These are phyloP conservation scores for Nannospalax galili DNA, from an alignment of 2,113 vertebrate species.

Conservation along the genomic window DNA sequence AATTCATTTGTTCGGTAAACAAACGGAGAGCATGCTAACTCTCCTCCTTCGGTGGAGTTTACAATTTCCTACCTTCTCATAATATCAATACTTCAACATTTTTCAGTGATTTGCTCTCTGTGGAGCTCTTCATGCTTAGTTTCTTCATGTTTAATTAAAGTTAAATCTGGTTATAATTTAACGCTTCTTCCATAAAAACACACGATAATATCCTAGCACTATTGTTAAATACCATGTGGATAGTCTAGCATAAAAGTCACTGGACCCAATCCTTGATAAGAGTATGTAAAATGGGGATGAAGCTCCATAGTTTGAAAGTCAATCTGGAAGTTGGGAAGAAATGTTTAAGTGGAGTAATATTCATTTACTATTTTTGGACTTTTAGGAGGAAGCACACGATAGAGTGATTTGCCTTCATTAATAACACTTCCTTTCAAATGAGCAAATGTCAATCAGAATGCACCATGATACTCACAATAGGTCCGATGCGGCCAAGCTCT, in stretches of 20 bases:
- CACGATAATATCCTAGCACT: neutral
- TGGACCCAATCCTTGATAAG: neutral
- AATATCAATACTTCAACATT: neutral
- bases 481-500: constrained; percentile 92
- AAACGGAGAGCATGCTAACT: neutral
- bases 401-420: neutral
- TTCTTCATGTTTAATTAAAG: neutral
- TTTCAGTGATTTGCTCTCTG: constrained; percentile 30
- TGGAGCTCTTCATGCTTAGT: too few relatives aligned
- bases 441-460: constrained; percentile 63
- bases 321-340: neutral
- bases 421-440: neutral
- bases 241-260: neutral
- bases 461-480: constrained; percentile 89
- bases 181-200: neutral
- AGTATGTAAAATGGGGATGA: neutral
- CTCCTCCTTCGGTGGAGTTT: neutral
- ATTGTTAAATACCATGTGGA: constrained; percentile 9
- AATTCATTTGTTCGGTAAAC: neutral
- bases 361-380: neutral
- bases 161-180: constrained; percentile 33
- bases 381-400: neutral
- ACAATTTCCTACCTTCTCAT: neutral
- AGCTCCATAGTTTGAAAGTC: neutral
- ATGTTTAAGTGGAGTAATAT: neutral